phyloP scores from a whole-genome alignment of 2,797 vertebrate species.

The Pagetopsis macropterus region DNA sequence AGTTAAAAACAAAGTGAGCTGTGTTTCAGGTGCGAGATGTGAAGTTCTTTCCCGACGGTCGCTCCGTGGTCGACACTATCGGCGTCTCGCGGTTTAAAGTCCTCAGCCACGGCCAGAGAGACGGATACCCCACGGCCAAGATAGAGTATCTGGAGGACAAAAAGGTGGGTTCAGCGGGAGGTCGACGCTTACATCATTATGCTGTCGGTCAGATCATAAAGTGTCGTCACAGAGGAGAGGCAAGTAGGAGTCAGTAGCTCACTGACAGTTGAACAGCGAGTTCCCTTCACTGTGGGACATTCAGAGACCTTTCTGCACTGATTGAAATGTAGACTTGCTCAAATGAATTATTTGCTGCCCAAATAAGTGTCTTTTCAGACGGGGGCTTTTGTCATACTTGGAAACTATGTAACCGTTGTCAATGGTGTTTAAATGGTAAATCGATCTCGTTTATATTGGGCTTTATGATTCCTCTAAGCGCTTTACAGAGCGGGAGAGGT shows the following conservation, averaged over 20 bases:
- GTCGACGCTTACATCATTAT: background rate
- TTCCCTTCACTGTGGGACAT: background rate
- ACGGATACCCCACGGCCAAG: constrained; percentile 94
- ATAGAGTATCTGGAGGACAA: constrained; percentile 93
- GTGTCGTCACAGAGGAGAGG: background rate
- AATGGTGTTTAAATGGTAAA: no score
- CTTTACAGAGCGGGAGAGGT: no score
- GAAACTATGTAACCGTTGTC: background rate
- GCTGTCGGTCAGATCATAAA: constrained; percentile 1
- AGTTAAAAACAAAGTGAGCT: background rate
- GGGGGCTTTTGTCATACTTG: background rate
- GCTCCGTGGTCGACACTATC: constrained; percentile 91
- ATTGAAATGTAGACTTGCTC: background rate
- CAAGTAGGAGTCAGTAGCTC: no score
- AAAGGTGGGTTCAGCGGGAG: constrained; percentile 81
- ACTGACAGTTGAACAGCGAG: background rate
- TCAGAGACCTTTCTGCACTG: background rate
- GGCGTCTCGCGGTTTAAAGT: constrained; percentile 91
- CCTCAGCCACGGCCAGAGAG: constrained; percentile 90
- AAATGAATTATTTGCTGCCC: background rate
- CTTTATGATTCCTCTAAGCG: no score
- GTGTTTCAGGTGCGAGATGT: constrained; percentile 86
- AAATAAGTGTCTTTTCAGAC: background rate
- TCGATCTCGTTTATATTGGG: background rate
- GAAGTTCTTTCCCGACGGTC: constrained; percentile 93